Base-by-base conservation (phyloP, 1,140 invertebrate species). In the Fopius arisanus region DNA sequence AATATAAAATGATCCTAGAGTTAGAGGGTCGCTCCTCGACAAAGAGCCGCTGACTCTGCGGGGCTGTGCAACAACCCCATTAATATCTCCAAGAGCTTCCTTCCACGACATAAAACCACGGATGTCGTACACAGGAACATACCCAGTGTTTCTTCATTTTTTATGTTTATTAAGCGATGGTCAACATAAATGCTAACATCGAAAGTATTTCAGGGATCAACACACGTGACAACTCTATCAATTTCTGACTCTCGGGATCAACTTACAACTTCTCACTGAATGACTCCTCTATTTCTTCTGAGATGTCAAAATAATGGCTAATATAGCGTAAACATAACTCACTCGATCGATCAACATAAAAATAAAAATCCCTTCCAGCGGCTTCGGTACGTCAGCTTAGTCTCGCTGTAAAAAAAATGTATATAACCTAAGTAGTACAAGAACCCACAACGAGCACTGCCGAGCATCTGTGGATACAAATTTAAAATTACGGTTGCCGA, bases 1-100 rank as follows among this genome's bases (percentile, higher is more conserved):
- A 74, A 78, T 82, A 78, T 80, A 78, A 80, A 75, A 78, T 74
- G 41, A 72, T 80, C 73, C 54, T 63, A 69, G 21, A 75, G 72
- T 51, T 16, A 51, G 75, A 69, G 63, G 29, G 65, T 71, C 23
- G 41, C 68, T 75, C 43, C 19, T 16, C 19, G 73, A 76, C 78
- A 74, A 48, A 54, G 21, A 74, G 63, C 73, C 62, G 76, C 72
- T 75, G 74, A 79, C 78, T 78, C 33, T 65, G 40, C 12, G 26
- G 23, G 33, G 59, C 41, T 37, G 66, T 67, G 23, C 40, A 67
- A 33, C 43, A 51, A 40, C 66, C 16, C 37, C 66, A 67, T 67
- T 67, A 67, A 67, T 67, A 67, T 67, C 37, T 67, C 66, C 40
- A 23, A 40, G 66, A 37, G 40, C 40, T 67, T 67, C 66, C 66